Conservation (phyloP, 2,888 invertebrate species). For the Agrilus biguttatus region DNA sequence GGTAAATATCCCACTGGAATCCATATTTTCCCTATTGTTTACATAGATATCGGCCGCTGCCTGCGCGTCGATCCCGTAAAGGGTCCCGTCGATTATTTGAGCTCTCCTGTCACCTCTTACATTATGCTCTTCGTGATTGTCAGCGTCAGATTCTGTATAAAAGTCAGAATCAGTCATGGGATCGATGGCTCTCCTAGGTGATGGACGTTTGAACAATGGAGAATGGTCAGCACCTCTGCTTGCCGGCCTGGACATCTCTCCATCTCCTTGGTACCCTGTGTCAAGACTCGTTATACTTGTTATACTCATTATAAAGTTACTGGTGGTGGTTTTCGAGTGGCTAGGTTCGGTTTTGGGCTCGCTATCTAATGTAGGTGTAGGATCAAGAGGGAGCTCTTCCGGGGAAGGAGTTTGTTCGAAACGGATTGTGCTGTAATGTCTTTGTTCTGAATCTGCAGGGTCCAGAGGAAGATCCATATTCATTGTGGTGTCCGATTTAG, state of each 20-base stretch:
- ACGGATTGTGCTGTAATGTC: constrained; percentile 31
- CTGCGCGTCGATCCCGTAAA: constrained; percentile 58
- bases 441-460: constrained; percentile 26
- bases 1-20: constrained; percentile 79
- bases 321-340: constrained; percentile 47
- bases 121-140: constrained; percentile 62
- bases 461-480: constrained; percentile 41
- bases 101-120: constrained; percentile 56
- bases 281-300: constrained; percentile 87
- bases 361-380: constrained; percentile 47
- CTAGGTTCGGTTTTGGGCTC: constrained; percentile 18
- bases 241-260: constrained; percentile 76
- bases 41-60: constrained; percentile 36
- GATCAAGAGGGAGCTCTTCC: constrained; percentile 71
- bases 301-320: constrained; percentile 71
- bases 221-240: constrained; percentile 70
- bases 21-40: constrained; percentile 61
- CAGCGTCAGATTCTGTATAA: constrained; percentile 81
- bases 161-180: constrained; percentile 88
- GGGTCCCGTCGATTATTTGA: constrained; percentile 77
- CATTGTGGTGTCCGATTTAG: constrained; percentile 40
- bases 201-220: constrained; percentile 37
- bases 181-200: constrained; percentile 49
- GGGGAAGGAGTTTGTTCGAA: constrained; percentile 74
- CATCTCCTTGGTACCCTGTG: constrained; percentile 88